Percentiles rank a stretch among this genome's conserved stretches.
Conservation (phyloP, 2,113 vertebrate species). For the Morone saxatilis region DNA sequence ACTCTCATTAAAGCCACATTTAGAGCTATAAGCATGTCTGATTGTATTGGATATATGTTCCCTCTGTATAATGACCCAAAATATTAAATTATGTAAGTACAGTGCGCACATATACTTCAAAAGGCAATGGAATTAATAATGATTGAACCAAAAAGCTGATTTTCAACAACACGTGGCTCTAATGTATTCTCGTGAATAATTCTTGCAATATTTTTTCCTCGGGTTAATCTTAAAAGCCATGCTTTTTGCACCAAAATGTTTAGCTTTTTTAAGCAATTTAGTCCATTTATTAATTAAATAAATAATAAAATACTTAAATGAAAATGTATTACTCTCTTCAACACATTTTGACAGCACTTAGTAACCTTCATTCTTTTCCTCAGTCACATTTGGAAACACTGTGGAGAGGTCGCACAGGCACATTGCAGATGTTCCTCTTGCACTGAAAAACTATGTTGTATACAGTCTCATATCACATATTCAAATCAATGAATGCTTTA, state of each 20-base stretch:
- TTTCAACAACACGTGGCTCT: slow-evolving; percentile 39
- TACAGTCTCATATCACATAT: not conserved
- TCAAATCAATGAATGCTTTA: slow-evolving; percentile 20
- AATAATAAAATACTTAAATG: slow-evolving; percentile 38
- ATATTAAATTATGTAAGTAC: slow-evolving; percentile 48
- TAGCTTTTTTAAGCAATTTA: slow-evolving; percentile 39
- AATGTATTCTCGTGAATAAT: slow-evolving; percentile 61
- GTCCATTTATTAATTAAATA: slow-evolving; percentile 47
- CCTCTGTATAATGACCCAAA: slow-evolving; percentile 10
- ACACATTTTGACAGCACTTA: slow-evolving; percentile 48
- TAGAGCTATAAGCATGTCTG: not conserved
- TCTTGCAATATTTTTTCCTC: slow-evolving; percentile 35
- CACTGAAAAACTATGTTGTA: slow-evolving; percentile 1
- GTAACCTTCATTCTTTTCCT: slow-evolving; percentile 25
- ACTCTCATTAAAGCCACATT: not conserved
- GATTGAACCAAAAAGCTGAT: slow-evolving; percentile 40
- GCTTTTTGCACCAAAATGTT: slow-evolving; percentile 35
- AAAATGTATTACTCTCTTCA: slow-evolving; percentile 39
- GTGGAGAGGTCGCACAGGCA: not conserved
- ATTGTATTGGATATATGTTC: slow-evolving; percentile 14
- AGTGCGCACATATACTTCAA: slow-evolving; percentile 47
- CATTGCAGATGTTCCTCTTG: not conserved
- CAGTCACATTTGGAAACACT: not conserved
- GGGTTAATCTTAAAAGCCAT: slow-evolving; percentile 28
- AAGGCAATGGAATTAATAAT: slow-evolving; percentile 51